phyloP scores from a whole-genome alignment of 2,797 vertebrate species.

The Muscicapa striata region DNA sequence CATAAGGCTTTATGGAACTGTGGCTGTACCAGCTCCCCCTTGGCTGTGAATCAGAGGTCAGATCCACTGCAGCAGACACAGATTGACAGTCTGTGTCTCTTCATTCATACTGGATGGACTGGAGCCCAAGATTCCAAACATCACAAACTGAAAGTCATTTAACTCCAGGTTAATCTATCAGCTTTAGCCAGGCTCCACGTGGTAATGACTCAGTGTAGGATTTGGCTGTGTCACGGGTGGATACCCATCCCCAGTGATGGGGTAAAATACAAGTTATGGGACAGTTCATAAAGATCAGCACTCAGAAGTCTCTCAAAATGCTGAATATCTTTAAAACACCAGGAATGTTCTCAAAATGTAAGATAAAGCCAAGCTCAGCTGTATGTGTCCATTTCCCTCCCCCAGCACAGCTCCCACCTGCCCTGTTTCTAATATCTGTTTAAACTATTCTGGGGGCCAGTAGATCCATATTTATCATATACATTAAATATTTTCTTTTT shows the following conservation, averaged over 20 bases:
- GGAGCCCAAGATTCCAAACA: background rate
- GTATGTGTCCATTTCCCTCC: background rate
- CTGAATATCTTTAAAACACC: background rate
- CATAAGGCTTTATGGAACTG: background rate
- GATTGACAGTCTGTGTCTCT: background rate
- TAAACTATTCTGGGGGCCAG: background rate
- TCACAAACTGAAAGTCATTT: background rate
- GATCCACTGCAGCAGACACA: background rate
- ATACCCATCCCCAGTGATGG: background rate
- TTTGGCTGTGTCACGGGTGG: background rate
- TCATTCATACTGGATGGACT: background rate
- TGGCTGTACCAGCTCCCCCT: background rate
- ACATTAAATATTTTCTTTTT: background rate
- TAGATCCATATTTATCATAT: background rate
- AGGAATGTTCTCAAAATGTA: background rate
- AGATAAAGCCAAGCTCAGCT: background rate
- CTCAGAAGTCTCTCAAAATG: background rate
- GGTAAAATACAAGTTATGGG: background rate
- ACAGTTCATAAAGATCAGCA: background rate
- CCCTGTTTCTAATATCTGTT: background rate
- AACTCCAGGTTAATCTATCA: background rate
- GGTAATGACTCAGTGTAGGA: background rate
- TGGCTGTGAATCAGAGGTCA: slow-evolving; percentile 1
- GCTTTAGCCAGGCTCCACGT: background rate
- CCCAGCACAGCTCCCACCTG: background rate